Evolutionary conservation across 1,140 invertebrate genomes (phyloP), one percentile per base, ranked within the genome.

Genomic region (Cataglyphis hispanica): DNA sequence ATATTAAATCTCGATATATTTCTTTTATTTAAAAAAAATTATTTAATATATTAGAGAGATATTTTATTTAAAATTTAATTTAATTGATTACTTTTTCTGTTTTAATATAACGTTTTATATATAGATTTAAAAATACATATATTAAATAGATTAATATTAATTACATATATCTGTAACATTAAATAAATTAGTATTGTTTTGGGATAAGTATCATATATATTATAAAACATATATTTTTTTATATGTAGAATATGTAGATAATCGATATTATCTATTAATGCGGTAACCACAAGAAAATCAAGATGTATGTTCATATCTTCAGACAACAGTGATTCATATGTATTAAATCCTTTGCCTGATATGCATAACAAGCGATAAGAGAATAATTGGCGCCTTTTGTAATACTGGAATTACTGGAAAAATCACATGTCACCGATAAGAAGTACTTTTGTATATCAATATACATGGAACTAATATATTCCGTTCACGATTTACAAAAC

Each of bases 311-410:
- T 69, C 11, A 11, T 43, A 1, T 56, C 63, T 56, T 10, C 34
- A 56, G n/a, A 37, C 63, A 53, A 25, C 6, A 11, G 34, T 80
- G 46, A 69, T 80, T 80, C 16, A 69, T 58, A 69, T 69, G 16
- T 6, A 16, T 78, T 46, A 0, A 67, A 31, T 80, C 34, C 11
- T 6, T 69, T 37, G 16, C 0, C 7, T 66, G 37, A 50, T 8
- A 22, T 11, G 22, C 10, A 22, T 46, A 46, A 43, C 64, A 11
- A 10, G 40, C 16, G 46, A 69, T 77, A 77, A 77, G 5, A 64
- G 25, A 37, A 13, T 56, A 66, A 80, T 40, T 56, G 40, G 31
- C 2, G 10, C 6, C 13, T 58, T 37, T 67, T 80, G 19, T 46
- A 72, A 72, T 3, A 67, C 0, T 2, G 19, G 37, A 25, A 25